Conservation (phyloP, 1,140 invertebrate species). For the Drosophila littoralis region DNA sequence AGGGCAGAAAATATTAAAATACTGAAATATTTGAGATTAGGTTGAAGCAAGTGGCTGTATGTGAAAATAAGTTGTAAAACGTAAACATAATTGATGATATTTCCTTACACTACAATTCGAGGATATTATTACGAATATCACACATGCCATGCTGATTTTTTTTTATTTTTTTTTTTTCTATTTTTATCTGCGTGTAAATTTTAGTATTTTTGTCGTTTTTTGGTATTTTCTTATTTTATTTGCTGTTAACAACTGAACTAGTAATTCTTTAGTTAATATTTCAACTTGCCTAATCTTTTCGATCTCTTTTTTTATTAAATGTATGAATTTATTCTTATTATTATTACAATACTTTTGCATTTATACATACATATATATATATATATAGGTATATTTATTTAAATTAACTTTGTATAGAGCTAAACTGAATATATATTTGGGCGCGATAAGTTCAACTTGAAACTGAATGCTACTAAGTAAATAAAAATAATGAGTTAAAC, state of each 20-base stretch:
- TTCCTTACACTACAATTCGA: slow-evolving; percentile 53
- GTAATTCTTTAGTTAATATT: slow-evolving; percentile 59
- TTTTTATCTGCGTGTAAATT: slow-evolving; percentile 23
- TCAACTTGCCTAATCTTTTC: slow-evolving; percentile 49
- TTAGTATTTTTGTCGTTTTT: slow-evolving; percentile 13
- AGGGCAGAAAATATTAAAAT: neutral
- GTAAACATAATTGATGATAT: slow-evolving; percentile 13
- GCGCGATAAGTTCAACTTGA: slow-evolving; percentile 56
- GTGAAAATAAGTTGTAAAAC: slow-evolving; percentile 21
- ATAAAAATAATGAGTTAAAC: slow-evolving; percentile 67
- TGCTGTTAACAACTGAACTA: slow-evolving; percentile 56
- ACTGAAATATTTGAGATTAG: slow-evolving; percentile 1
- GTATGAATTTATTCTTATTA: slow-evolving; percentile 21
- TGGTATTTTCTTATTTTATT: slow-evolving; percentile 17
- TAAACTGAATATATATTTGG: slow-evolving; percentile 44
- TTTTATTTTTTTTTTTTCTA: slow-evolving; percentile 32
- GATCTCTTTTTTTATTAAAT: neutral
- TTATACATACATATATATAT: slow-evolving; percentile 14
- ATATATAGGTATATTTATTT: slow-evolving; percentile 32
- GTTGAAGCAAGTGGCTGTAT: slow-evolving; percentile 48
- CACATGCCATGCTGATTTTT: slow-evolving; percentile 65
- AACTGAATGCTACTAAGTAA: slow-evolving; percentile 56
- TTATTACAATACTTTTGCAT: slow-evolving; percentile 53
- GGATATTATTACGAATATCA: slow-evolving; percentile 80
- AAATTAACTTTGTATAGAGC: slow-evolving; percentile 17